A percentile compares a stretch with the other conserved stretches of the same genome.
Evolutionary conservation across 2,888 invertebrate genomes (phyloP).

Genomic region (Plemyria rubiginata): DNA sequence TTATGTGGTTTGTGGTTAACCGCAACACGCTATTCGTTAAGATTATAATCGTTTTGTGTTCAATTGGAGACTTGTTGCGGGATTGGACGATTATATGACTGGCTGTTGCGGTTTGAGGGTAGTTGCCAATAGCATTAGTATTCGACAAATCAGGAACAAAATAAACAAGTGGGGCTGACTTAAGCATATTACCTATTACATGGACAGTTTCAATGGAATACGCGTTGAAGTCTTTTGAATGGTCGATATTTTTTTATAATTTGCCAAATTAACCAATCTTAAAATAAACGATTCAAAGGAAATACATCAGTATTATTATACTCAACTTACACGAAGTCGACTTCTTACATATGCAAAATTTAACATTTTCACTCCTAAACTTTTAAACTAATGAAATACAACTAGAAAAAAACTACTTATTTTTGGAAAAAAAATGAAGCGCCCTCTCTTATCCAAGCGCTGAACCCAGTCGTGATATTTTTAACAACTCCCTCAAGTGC

Average conservation of each 20-base stretch:
- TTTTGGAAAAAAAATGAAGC: slow-evolving; percentile 48
- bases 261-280: not conserved
- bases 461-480: slow-evolving; percentile 67
- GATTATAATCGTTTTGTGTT: slow-evolving; percentile 72
- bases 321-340: not conserved
- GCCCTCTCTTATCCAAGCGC: slow-evolving; percentile 68
- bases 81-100: slow-evolving; percentile 52
- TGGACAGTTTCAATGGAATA: slow-evolving; percentile 26
- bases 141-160: slow-evolving; percentile 34
- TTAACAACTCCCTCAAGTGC: slow-evolving; percentile 77
- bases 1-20: slow-evolving; percentile 79
- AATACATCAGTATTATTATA: not conserved
- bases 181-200: slow-evolving; percentile 2
- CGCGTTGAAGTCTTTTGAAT: slow-evolving; percentile 36
- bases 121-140: slow-evolving; percentile 19
- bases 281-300: not conserved
- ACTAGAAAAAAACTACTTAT: not conserved
- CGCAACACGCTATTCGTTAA: slow-evolving; percentile 81
- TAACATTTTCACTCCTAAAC: not conserved
- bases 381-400: not conserved
- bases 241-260: not conserved
- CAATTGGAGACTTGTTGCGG: slow-evolving; percentile 70
- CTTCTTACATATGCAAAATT: not conserved
- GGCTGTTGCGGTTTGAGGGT: slow-evolving; percentile 41
- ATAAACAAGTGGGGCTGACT: slow-evolving; percentile 21